phyloP scores from a whole-genome alignment of 2,888 invertebrate genomes.

The Drosophila robusta region DNA sequence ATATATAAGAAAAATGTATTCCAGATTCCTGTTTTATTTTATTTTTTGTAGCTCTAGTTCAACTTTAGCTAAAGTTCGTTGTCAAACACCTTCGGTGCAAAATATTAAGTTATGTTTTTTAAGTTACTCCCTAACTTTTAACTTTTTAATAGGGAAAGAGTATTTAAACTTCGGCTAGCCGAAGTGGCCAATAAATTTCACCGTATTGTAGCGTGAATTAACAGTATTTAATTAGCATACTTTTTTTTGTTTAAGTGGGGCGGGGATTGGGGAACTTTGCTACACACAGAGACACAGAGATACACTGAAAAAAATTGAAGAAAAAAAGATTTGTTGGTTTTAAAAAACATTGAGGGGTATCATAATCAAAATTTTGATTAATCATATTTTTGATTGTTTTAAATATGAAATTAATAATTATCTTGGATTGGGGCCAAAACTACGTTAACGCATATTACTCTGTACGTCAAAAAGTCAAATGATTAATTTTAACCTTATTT shows the following conservation, averaged over 20 bases:
- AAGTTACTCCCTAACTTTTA: no score
- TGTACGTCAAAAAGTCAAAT: background rate
- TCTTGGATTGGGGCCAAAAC: slow-evolving; percentile 22
- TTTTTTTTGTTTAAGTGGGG: slow-evolving; percentile 40
- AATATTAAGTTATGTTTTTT: no score
- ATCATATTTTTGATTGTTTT: slow-evolving; percentile 4
- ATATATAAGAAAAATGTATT: no score
- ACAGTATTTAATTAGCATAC: slow-evolving; percentile 12
- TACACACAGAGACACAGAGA: slow-evolving; percentile 80
- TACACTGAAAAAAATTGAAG: slow-evolving; percentile 78
- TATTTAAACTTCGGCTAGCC: slow-evolving; percentile 39
- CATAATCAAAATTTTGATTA: slow-evolving; percentile 12
- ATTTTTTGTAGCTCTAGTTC: no score
- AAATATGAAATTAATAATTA: background rate
- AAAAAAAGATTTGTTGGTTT: slow-evolving; percentile 68
- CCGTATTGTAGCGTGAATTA: slow-evolving; percentile 7
- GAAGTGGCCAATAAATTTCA: slow-evolving; percentile 7
- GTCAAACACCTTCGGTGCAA: no score
- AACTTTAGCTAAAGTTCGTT: no score
- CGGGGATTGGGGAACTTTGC: slow-evolving; percentile 59
- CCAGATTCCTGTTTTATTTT: no score
- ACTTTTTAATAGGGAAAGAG: slow-evolving; percentile 10
- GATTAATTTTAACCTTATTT: background rate
- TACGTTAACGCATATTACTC: slow-evolving; percentile 5
- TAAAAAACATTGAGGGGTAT: slow-evolving; percentile 63